Evolutionary conservation across 23 tunicate species (phyloP), one percentile per base, ranked within the genome.

Genomic region (Ascidia mentula): DNA sequence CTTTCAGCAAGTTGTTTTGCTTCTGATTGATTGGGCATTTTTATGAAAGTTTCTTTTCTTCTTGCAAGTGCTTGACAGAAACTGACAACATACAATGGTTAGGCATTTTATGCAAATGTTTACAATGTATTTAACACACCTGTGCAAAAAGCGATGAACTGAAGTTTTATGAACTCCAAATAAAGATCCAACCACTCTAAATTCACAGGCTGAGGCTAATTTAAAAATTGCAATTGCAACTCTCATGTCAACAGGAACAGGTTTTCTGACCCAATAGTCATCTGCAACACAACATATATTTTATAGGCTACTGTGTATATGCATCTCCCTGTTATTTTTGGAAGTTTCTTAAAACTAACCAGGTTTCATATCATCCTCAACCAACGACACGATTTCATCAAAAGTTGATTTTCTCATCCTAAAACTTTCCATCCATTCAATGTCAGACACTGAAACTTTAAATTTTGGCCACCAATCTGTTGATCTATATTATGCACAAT

Each of bases 91-190:
- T 37, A 7, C 18, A 61, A 18, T 59, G 6, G 18, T 31, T 36
- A 53, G 33, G 72, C 82, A 59, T 59, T 71, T n/a, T n/a, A n/a
- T n/a, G n/a, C n/a, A n/a, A n/a, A n/a, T n/a, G n/a, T n/a, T n/a
- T n/a, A n/a, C n/a, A n/a, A n/a, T n/a, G n/a, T n/a, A n/a, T n/a
- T n/a, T n/a, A n/a, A n/a, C n/a, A n/a, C n/a, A n/a, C n/a, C n/a
- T n/a, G n/a, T n/a, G n/a, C n/a, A n/a, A n/a, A n/a, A n/a, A n/a
- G n/a, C n/a, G n/a, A n/a, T n/a, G 72, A 0, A 80, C 84, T 20
- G 84, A 80, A 31, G 84, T 59, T 69, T 80, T 80, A 46, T 39
- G 72, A 24, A 77, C 84, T 33, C 84, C 84, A 60, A 80, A 80
- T 38, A 65, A 34, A 39, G 42, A 38, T 35, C 74, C 84, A 15